A percentile compares a stretch with the other conserved stretches of the same genome.
Evolutionary conservation across 2,888 invertebrate species (phyloP).

Genomic region (Ophion slaviceki): DNA sequence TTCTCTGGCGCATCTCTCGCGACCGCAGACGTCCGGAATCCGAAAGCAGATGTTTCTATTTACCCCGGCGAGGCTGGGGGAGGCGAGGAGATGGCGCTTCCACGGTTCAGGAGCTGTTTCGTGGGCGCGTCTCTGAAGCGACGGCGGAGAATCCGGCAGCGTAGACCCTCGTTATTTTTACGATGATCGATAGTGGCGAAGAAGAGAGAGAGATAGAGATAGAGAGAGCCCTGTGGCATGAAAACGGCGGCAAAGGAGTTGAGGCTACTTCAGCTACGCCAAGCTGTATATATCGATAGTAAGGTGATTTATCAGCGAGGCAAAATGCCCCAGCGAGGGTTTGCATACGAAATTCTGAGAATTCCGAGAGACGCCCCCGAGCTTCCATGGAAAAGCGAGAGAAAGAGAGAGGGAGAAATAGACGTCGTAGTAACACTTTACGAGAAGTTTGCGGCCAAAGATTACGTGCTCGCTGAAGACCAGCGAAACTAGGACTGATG

Average conservation of each 20-base stretch:
- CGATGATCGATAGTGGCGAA: conserved; percentile 70
- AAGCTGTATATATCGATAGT: conserved; percentile 65
- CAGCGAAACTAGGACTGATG: conserved; percentile 30
- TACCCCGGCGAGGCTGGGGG: conserved; percentile 63
- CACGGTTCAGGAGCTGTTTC: conserved; percentile 36
- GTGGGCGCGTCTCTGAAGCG: conserved; percentile 44
- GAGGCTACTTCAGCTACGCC: conserved; percentile 55
- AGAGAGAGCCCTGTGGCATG: conserved; percentile 20
- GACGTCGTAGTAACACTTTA: conserved; percentile 39
- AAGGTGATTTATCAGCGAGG: conserved; percentile 71
- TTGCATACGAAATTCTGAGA: conserved; percentile 65
- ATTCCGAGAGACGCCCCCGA: conserved; percentile 43
- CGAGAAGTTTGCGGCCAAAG: conserved; percentile 23
- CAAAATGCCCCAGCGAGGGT: conserved; percentile 60
- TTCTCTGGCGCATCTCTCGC: conserved; percentile 31
- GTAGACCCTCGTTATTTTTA: conserved; percentile 70
- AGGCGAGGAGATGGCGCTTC: conserved; percentile 50
- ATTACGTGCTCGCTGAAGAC: conserved; percentile 43
- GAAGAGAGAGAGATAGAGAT: conserved; percentile 28
- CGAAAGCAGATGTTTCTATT: conserved; percentile 80
- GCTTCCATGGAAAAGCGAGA: conserved; percentile 8
- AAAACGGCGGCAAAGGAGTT: conserved; percentile 50
- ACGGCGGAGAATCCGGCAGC: conserved; percentile 50
- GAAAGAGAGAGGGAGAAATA: conserved; percentile 8
- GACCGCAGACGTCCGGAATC: conserved; percentile 75